Evolutionary conservation across 1,140 invertebrate genomes (phyloP).

Genomic region (Camponotus vicinus): DNA sequence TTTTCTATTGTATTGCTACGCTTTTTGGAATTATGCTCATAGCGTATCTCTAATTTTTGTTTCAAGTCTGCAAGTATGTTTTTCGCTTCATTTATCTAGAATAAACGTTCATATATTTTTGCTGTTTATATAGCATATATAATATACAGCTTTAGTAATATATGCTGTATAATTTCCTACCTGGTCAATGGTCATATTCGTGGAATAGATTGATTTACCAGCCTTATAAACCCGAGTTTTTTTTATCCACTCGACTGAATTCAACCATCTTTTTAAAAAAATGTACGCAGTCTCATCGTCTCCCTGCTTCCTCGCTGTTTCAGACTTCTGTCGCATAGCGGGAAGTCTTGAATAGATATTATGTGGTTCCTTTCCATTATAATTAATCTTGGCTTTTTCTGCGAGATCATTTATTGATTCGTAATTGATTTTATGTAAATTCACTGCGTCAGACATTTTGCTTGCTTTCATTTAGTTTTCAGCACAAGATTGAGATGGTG

Average conservation of each 20-base stretch:
- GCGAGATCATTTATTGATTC: constrained; percentile 56
- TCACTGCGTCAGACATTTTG: constrained; percentile 39
- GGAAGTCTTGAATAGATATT: constrained; percentile 86
- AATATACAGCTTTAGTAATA: constrained; percentile 81
- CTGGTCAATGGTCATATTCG: constrained; percentile 86
- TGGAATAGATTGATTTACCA: constrained; percentile 86
- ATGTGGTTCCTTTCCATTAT: constrained; percentile 51
- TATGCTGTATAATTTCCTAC: constrained; percentile 82
- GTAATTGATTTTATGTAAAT: background rate
- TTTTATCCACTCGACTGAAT: constrained; percentile 87
- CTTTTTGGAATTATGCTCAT: constrained; percentile 63
- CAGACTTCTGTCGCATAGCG: constrained; percentile 87
- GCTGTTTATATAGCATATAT: background rate
- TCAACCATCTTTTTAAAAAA: constrained; percentile 90
- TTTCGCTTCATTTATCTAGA: constrained; percentile 75
- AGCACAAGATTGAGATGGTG: background rate
- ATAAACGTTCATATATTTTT: constrained; percentile 64
- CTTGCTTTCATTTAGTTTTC: background rate
- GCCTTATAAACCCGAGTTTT: constrained; percentile 87
- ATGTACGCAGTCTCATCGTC: constrained; percentile 91
- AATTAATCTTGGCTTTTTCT: constrained; percentile 60
- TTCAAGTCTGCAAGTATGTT: constrained; percentile 70
- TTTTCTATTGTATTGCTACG: background rate
- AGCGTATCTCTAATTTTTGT: constrained; percentile 68
- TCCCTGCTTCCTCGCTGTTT: constrained; percentile 85